phyloP scores from a whole-genome alignment of 1,140 invertebrate species.

The Hesperophylax magnus region DNA sequence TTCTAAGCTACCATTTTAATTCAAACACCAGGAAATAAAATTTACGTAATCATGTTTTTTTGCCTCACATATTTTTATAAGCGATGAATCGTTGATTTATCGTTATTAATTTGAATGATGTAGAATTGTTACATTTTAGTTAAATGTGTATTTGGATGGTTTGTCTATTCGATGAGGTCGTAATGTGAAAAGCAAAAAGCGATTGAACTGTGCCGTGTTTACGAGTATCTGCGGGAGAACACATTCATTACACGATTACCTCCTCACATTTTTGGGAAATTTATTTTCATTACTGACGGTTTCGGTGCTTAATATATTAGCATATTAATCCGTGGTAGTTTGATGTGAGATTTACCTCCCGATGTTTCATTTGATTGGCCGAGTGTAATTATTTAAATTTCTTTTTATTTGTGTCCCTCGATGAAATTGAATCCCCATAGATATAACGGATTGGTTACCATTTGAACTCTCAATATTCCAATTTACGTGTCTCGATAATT shows the following conservation, averaged over 20 bases:
- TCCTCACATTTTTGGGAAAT: conserved; percentile 13
- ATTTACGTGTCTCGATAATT: background rate
- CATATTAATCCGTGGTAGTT: conserved; percentile 1
- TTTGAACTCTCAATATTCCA: background rate
- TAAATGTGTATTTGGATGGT: background rate
- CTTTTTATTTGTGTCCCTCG: background rate
- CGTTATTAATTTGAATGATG: background rate
- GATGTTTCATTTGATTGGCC: conserved; percentile 12
- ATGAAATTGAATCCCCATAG: background rate
- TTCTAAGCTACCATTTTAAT: no score
- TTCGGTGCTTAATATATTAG: conserved; percentile 17
- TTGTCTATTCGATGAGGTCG: background rate
- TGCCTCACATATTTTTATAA: background rate
- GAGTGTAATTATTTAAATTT: conserved; percentile 1
- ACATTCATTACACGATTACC: conserved; percentile 2
- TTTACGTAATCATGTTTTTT: no score
- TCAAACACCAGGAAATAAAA: no score
- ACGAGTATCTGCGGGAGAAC: background rate
- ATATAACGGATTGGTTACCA: background rate
- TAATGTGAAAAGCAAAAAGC: background rate
- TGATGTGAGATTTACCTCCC: background rate
- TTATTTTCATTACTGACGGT: conserved; percentile 14
- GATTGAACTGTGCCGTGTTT: conserved; percentile 1
- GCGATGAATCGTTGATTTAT: background rate
- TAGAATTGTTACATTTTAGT: background rate